Conservation (phyloP, 2,888 invertebrate species). For the Omphaloscelis lunosa region DNA sequence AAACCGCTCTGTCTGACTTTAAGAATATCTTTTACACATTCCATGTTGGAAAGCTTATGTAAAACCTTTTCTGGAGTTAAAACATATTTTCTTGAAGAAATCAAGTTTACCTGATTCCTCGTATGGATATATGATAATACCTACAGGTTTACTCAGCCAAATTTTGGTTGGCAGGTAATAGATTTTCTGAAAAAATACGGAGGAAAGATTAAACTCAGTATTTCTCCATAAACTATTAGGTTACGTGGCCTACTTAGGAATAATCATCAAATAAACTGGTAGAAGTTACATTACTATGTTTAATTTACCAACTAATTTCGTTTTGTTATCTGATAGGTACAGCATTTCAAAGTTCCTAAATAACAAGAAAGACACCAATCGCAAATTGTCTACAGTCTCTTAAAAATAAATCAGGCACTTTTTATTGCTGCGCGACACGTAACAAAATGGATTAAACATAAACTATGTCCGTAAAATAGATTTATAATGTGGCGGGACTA, state of each 20-base stretch:
- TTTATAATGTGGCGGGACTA: slow-evolving; percentile 4
- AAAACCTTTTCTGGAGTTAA: neutral
- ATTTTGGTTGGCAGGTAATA: neutral
- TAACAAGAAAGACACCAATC: slow-evolving; percentile 39
- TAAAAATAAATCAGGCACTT: slow-evolving; percentile 58
- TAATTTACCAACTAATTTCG: neutral
- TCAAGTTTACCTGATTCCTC: neutral
- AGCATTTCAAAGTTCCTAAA: slow-evolving; percentile 16
- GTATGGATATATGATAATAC: neutral
- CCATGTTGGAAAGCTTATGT: slow-evolving; percentile 1
- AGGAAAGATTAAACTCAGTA: slow-evolving; percentile 11
- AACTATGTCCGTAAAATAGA: slow-evolving; percentile 19
- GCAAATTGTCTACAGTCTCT: slow-evolving; percentile 46
- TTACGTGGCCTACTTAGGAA: slow-evolving; percentile 30
- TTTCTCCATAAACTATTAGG: slow-evolving; percentile 9
- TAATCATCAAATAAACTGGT: slow-evolving; percentile 28
- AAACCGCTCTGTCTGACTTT: neutral
- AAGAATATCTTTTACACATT: slow-evolving; percentile 6
- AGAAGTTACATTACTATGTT: slow-evolving; percentile 12
- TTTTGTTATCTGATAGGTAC: slow-evolving; percentile 7
- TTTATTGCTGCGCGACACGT: slow-evolving; percentile 50
- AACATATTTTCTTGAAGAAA: neutral
- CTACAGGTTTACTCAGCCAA: neutral
- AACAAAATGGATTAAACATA: slow-evolving; percentile 42
- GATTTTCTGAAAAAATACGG: neutral